Evolutionary conservation across 2,797 vertebrate genomes (phyloP), one percentile per base, ranked within the genome.

Genomic region (Cyclopterus lumpus): DNA sequence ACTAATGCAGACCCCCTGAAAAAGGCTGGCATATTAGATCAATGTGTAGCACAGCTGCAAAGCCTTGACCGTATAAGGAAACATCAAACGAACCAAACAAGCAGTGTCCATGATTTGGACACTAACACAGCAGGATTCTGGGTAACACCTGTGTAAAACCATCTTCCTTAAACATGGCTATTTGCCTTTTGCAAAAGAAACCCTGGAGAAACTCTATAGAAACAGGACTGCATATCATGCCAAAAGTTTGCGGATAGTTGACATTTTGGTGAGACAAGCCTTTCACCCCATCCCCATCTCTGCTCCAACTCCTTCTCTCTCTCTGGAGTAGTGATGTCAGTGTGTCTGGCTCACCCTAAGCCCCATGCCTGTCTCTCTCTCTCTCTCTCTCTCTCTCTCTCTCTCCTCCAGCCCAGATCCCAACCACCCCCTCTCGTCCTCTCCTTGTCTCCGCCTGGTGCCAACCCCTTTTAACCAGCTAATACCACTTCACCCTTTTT

Each of bases 401-500:
- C 70, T 79, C 77, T 59, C 70, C 83, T 73, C 78, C 71, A 88
- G 74, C 84, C 84, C 76, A 85, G 81, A 89, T 84, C 59, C 59
- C 61, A 61, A 22, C 79, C 69, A 57, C 69, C 64, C 67, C 77
- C 58, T 68, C 78, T 58, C 54, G 26, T 69, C 76, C 55, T 66
- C 65, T 67, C 65, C 75, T 60, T 54, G 51, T 61, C 7, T 30
- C 65, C 8, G 55, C 58, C 58, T 83, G 64, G 68, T 90, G 84
- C 84, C 82, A 84, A 87, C 70, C 78, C 68, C 79, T 73, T 87
- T 86, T 91, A 88, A 86, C 89, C 75, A 80, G 86, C 82, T 88
- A 84, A 93, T 90, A 91, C 90, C 91, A 92, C 89, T 91, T 84
- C 91, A 85, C 85, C 89, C 90, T 80, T 81, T 86, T 92, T 84